Evolutionary conservation across 2,888 invertebrate genomes (phyloP).

Genomic region (Sympetrum striolatum): DNA sequence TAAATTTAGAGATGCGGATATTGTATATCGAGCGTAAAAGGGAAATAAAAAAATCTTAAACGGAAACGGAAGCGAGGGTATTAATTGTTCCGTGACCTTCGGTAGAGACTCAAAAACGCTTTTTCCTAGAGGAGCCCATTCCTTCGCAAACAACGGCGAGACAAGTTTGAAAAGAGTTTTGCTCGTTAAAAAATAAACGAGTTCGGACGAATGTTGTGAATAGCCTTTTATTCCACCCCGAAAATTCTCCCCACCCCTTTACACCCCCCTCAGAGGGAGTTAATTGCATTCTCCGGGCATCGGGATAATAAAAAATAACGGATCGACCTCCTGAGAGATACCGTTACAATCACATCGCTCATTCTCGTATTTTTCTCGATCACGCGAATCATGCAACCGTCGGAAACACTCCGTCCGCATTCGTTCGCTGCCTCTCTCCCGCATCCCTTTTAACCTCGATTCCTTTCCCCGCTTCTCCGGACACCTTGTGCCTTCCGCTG

Average conservation of each 20-base stretch:
- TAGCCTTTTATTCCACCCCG: neutral
- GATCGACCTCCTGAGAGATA: neutral
- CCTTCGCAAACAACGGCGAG: neutral
- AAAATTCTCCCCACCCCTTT: neutral
- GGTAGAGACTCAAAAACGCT: neutral
- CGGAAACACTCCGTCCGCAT: neutral
- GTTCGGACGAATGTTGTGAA: neutral
- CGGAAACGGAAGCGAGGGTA: neutral
- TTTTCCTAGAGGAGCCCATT: neutral
- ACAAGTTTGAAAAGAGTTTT: neutral
- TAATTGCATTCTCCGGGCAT: slow-evolving; percentile 5
- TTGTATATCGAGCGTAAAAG: neutral
- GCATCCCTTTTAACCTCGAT: neutral
- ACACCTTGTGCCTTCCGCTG: no score
- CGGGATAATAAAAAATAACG: neutral
- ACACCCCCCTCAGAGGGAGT: neutral
- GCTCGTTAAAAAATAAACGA: neutral
- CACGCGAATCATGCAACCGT: slow-evolving; percentile 20
- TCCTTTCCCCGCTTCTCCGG: neutral
- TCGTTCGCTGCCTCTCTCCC: neutral
- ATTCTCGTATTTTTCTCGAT: neutral
- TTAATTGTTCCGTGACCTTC: slow-evolving; percentile 21
- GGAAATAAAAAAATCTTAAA: neutral
- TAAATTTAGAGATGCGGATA: slow-evolving; percentile 24
- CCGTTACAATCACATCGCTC: neutral